Evolutionary conservation across 2,113 vertebrate genomes (phyloP), one percentile per base, ranked within the genome.

Genomic region (Chrysochloris asiatica): DNA sequence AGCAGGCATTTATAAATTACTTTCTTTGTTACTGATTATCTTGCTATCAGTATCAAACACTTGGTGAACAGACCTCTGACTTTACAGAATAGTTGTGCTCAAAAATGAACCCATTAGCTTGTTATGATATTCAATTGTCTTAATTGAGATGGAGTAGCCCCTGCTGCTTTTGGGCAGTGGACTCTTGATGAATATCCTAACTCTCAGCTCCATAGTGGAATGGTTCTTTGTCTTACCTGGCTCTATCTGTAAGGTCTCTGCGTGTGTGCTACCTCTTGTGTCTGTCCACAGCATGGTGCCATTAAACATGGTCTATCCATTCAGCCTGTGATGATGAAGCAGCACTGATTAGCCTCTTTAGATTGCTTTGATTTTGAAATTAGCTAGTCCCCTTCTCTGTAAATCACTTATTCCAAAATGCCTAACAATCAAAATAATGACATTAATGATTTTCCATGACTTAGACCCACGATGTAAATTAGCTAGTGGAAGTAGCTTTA

Each of bases 341-440:
- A 78, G 52, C 47, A 10, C 85, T 81, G 85, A 90, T 90, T 45
- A 90, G 71, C 54, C 77, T 89, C 79, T 91, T 78, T 26, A 9
- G 47, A 48, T 95, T 77, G 47, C 61, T 93, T 88, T 48, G 77
- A 91, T 86, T 90, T 90, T 88, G 72, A 95, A 90, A 92, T 65
- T 47, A 83, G 83, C 61, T 67, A 76, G 79, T 67, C 17, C 50
- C 21, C 7, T n/a, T 59, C 76, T 88, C 86, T 65, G 9, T 56
- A 59, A 87, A 47, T 73, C 65, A 69, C 65, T 89, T 91, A 63
- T 88, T 92, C 43, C 45, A 83, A 87, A 79, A 93, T 85, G 43
- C 72, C 82, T 77, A 22, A 30, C 75, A 61, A 81, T 86, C 80
- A 90, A 72, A 88, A 83, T 81, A 86, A 78, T 52, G 76, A 48